phyloP scores from a whole-genome alignment of 2,797 vertebrate species.

The Eulemur coronatus region DNA sequence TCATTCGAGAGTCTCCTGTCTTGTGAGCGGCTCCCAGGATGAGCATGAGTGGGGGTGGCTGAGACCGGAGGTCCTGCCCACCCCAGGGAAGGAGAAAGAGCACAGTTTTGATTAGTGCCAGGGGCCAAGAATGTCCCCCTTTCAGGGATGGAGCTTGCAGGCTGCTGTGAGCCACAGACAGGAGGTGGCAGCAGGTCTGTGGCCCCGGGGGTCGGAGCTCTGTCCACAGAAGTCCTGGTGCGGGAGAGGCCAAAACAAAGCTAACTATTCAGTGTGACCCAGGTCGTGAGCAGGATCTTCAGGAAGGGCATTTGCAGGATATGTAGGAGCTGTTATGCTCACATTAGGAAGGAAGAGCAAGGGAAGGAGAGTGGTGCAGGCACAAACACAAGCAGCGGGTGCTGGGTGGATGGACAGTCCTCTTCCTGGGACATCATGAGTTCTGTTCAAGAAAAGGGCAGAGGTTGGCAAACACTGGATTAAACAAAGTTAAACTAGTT shows the following conservation, averaged over 20 bases:
- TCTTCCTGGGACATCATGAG: background rate
- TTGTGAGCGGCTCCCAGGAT: background rate
- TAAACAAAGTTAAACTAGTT: background rate
- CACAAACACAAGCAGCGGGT: background rate
- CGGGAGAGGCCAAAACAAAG: background rate
- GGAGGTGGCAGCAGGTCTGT: background rate
- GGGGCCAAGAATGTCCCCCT: background rate
- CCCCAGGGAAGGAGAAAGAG: background rate
- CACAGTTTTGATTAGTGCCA: background rate
- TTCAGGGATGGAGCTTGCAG: background rate
- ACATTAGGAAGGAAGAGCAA: background rate
- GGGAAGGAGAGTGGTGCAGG: background rate
- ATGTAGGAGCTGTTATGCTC: background rate
- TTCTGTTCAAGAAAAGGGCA: background rate
- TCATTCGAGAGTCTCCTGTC: background rate
- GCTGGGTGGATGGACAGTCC: no score
- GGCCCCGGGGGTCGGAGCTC: background rate
- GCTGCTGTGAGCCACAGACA: background rate
- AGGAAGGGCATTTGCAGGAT: background rate
- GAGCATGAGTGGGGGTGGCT: background rate
- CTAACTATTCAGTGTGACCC: background rate
- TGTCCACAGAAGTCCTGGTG: background rate
- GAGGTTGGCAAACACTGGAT: background rate
- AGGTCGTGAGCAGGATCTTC: background rate
- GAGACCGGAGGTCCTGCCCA: background rate